Base-by-base conservation (phyloP, 2,888 invertebrate genomes). In the Frankliniella intonsa region DNA sequence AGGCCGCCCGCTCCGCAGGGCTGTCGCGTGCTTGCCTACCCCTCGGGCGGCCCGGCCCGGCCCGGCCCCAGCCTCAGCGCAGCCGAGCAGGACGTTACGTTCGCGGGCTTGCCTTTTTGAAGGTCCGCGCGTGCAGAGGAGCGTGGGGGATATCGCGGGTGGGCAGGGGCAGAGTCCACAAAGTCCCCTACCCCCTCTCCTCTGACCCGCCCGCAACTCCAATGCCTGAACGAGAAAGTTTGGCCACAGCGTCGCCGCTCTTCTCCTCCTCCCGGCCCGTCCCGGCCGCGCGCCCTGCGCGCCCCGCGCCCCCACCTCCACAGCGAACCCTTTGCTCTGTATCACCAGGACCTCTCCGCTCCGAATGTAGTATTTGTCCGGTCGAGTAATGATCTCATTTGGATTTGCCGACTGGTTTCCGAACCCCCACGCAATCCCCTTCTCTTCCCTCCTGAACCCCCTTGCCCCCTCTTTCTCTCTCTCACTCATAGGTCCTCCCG, bases 361-460 rank as follows among this genome's bases (percentile, higher is more conserved):
- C 38, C 38, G 38, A 38, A 38, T 55, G 55, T 19, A 14, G 55
- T 55, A 55, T 55, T 55, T 55, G 55, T 55, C 55, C 19, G 69
- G 69, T 25, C 69, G 69, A 76, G 69, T 76, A 76, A 76, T 76
- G 69, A 76, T 76, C 69, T 76, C 69, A 76, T 76, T 76, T 76
- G 69, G 69, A 76, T 76, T 76, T 76, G 69, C 69, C 69, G 69
- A 76, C 69, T 76, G 69, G 69, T 76, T 76, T 76, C 69, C 69
- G 25, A 76, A 76, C 22, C 69, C 25, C 69, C 69, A 7, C 25
- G 69, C n/a, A 8, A 22, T 10, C 55, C 62, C 62, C 69, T 22
- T 22, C 25, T 76, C 11, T 12, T 2, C 25, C 11, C 65, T 65
- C 7, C n/a, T n/a, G n/a, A 19, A 69, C 11, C 0, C n/a, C 22